A percentile compares a stretch with the other conserved stretches of the same genome.
These are phyloP conservation scores for Leptodactylus fallax DNA, from an alignment of 2,797 vertebrate genomes.

Conservation along the genomic window DNA sequence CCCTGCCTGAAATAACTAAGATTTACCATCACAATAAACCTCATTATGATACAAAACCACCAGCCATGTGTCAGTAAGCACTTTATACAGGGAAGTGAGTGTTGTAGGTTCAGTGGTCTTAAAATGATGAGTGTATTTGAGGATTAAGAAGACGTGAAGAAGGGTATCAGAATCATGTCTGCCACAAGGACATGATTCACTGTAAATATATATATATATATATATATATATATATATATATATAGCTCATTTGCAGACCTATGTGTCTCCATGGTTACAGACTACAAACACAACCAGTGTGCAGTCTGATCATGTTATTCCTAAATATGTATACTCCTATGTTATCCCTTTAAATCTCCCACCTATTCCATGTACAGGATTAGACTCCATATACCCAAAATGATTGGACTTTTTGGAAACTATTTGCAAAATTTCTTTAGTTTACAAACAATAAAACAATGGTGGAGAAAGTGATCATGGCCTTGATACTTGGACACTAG, in stretches of 20 bases:
- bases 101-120: not conserved
- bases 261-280: not conserved
- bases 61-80: not conserved
- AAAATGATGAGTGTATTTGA: not conserved
- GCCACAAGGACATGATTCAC: too few relatives aligned
- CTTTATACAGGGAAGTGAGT: not conserved
- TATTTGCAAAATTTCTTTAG: not conserved
- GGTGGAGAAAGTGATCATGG: not conserved
- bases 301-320: too few relatives aligned
- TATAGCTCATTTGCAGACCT: too few relatives aligned
- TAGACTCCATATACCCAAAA: too few relatives aligned
- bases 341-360: too few relatives aligned
- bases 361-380: too few relatives aligned
- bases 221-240: too few relatives aligned
- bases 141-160: too few relatives aligned
- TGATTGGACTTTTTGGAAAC: too few relatives aligned
- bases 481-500: not conserved
- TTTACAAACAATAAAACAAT: not conserved
- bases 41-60: not conserved
- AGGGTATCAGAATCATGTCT: too few relatives aligned
- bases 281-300: not conserved
- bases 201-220: too few relatives aligned
- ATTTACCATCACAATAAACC: not conserved
- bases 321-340: too few relatives aligned
- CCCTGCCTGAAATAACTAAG: not conserved